phyloP scores from a whole-genome alignment of 2,113 vertebrate genomes.

The Xiphophorus maculatus region DNA sequence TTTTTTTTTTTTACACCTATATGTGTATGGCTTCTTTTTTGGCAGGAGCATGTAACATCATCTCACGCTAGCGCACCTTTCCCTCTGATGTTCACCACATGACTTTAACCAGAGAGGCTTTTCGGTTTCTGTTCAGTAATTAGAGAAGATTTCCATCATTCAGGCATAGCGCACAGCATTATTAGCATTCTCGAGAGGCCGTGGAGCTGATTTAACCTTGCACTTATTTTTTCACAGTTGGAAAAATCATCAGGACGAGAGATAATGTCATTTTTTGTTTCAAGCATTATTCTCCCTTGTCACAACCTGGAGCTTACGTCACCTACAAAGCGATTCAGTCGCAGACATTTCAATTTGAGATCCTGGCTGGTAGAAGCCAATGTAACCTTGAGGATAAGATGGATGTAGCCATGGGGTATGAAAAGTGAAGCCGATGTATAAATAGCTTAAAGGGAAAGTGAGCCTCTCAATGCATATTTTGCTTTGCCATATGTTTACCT shows the following conservation, averaged over 20 bases:
- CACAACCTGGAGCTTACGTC: not conserved
- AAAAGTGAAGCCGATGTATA: conserved; percentile 6
- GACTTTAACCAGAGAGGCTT: conserved; percentile 2
- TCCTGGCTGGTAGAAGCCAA: not conserved
- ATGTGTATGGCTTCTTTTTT: conserved; percentile 10
- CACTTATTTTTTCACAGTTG: not conserved
- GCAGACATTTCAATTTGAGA: conserved; percentile 8
- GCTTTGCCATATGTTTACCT: not conserved
- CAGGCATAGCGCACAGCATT: not conserved
- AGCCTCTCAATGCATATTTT: conserved; percentile 1
- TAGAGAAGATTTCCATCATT: not conserved
- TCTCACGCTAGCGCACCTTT: not conserved
- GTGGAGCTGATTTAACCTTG: conserved; percentile 5
- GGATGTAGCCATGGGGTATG: conserved; percentile 4
- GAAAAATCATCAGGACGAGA: conserved; percentile 6
- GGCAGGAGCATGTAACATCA: not conserved
- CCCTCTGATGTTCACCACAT: not conserved
- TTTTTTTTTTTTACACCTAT: not conserved
- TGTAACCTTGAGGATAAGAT: conserved; percentile 1
- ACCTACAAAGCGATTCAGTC: conserved; percentile 1
- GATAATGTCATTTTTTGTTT: conserved; percentile 1
- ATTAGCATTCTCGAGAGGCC: conserved; percentile 5
- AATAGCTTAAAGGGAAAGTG: conserved; percentile 1
- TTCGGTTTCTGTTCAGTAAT: conserved; percentile 5
- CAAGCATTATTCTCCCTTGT: conserved; percentile 8